Base-by-base conservation (phyloP, 2,888 invertebrate species). In the Athetis lepigone region DNA sequence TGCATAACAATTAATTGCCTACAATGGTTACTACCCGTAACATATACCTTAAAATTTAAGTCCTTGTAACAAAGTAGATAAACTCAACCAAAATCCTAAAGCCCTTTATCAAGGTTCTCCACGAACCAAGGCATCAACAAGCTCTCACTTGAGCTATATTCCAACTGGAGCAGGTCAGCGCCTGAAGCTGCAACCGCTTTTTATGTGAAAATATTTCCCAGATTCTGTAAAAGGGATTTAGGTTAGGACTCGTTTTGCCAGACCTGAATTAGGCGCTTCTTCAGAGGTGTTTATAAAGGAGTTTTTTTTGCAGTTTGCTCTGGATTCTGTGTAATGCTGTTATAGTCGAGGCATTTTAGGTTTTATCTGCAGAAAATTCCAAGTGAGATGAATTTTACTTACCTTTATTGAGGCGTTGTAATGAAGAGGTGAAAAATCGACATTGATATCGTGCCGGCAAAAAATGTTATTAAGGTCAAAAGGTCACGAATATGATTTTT, bases 101-200 rank as follows among this genome's bases (percentile, higher is more conserved):
- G 25, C 39, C 11, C 57, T 72, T 46, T 39, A 39, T 37, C 4
- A 36, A 43, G 39, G n/a, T 39, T 40, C 47, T 25, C 37, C 40
- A 40, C 13, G 62, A 64, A 64, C 54, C 21, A 51, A 50, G 11
- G 27, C 45, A 51, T 59, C 43, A 49, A 25, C 19, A 55, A 29
- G 25, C 37, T 56, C 50, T 74, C 77, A 71, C 85, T 85, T 83
- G 79, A 71, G 50, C 78, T 69, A 80, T 75, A 75, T 79, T 36
- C 57, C 49, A 83, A 80, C 56, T 74, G 71, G 78, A 77, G 19
- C 79, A 77, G 79, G 85, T 72, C 83, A 68, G 56, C 11, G 59
- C 75, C 62, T 60, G 37, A 18, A 46, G 72, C 62, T 57, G 23
- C 21, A 40, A 19, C 21, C 36, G 43, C 51, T 58, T 56, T 39